Evolutionary conservation across 1,140 invertebrate genomes (phyloP), one percentile per base, ranked within the genome.

Genomic region (Colletes gigas): DNA sequence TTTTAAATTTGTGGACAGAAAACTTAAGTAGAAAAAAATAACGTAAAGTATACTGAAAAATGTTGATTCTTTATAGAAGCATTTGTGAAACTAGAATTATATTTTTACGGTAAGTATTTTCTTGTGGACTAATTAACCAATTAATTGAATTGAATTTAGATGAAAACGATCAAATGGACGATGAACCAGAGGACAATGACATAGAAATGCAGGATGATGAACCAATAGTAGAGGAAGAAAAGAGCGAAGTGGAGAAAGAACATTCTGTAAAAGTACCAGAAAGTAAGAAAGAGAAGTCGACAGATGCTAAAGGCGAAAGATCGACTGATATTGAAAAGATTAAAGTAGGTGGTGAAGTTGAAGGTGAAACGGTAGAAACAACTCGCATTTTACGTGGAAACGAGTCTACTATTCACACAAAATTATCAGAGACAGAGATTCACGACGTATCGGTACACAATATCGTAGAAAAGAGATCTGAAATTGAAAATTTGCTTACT

Each of bases 331-430:
- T 19, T 4, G 70, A 83, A 39, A 54, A 84, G 4, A 82, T 73
- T 15, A 94, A 96, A 80, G 93, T 92, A 52, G 92, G 93, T 54
- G 95, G 90, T 3, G 97, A 86, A 21, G 39, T 86, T 3, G 79
- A 88, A 47, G 83, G 82, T 5, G 79, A 82, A 44, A 39, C 41
- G 7, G 73, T 70, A 10, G 93, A 95, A 83, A 94, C 92, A 21
- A 92, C 93, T 68, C 95, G 90, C 6, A 97, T 96, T 15, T 90
- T 94, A 1, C 93, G 98, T 82, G 96, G 95, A 44, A 88, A 90
- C 0, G 97, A 98, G 41, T 97, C 97, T 12, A 95, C 95, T 9
- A 95, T 95, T 78, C 95, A 95, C 82, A 96, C 95, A 92, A 90
- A 91, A 12, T 21, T 88, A 3, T 57, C 84, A 1, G 76, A 88